Evolutionary conservation across 2,797 vertebrate species (phyloP), one percentile per base, ranked within the genome.

Genomic region (Microhierax caerulescens): DNA sequence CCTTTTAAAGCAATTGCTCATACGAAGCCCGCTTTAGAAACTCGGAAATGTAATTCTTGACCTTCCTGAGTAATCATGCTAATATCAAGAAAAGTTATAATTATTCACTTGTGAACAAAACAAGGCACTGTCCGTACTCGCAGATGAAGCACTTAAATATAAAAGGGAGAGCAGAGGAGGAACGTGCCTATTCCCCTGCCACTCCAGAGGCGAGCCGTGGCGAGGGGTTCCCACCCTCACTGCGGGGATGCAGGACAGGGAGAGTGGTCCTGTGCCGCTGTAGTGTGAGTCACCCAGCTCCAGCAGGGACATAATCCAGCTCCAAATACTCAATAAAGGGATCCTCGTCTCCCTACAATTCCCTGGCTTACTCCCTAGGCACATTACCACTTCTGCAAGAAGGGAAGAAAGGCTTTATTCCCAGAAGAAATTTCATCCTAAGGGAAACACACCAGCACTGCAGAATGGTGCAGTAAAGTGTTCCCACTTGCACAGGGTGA

Each of bases 1-100:
- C 86, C 75, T 94, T 90, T 95, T 84, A 96, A 93, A 85, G 93
- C 72, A 94, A 94, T 89, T 93, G 92, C 92, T 92, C 85, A 59
- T 75, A 92, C 92, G 72, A 72, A 83, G 47, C 20, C 72, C 41
- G 45, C 90, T 94, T 92, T 91, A 88, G 88, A 94, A 93, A 88
- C 39, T 85, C 2, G 0, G 84, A 90, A 91, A 83, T 89, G 68
- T 75, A 92, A 88, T 92, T 82, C 93, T 85, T 97, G 94, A 95
- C 94, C 94, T 96, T 88, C 85, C 93, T 75, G 81, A 91, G 76
- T 78, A 91, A 96, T 92, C 93, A 83, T 37, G 57, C 28, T 91
- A 93, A 90, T 91, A 94, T 78, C 68, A 82, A 80, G 34, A 89
- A 53, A 82, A 95, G 24, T 54, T 92, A 25, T 41, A 93, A 93